Percentiles rank a stretch among this genome's conserved stretches.
phyloP scores from a whole-genome alignment of 2,113 vertebrate genomes.

The Chloebia gouldiae region DNA sequence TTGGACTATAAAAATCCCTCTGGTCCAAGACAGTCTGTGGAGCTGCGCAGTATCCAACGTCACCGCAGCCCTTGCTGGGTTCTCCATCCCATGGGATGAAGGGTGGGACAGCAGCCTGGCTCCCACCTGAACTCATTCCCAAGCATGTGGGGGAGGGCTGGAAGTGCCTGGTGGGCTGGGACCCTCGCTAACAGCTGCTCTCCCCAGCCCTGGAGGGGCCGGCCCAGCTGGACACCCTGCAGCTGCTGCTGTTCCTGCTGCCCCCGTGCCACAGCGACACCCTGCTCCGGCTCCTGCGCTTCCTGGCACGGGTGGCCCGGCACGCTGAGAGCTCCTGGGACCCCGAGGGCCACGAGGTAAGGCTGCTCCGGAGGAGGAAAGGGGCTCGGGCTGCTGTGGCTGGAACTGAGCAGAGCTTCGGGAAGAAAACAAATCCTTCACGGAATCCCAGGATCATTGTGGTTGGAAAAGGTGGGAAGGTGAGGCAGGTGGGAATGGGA shows the following conservation, averaged over 20 bases:
- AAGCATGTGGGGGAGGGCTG: background rate
- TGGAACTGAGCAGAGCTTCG: background rate
- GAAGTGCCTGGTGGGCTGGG: background rate
- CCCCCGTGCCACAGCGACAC: slow-evolving; percentile 92
- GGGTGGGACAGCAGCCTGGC: background rate
- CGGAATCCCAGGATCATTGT: rapidly evolving
- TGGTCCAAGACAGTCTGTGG: rapidly evolving
- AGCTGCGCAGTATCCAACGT: rapidly evolving
- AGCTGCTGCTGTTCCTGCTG: slow-evolving; percentile 88
- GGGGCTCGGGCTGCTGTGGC: rapidly evolving
- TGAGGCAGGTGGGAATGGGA: background rate
- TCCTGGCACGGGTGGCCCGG: slow-evolving; percentile 81
- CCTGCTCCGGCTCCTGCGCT: slow-evolving; percentile 83
- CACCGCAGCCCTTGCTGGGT: background rate
- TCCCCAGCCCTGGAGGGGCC: slow-evolving; percentile 76
- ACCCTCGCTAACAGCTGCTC: background rate
- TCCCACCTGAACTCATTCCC: background rate
- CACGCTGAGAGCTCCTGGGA: slow-evolving; percentile 77
- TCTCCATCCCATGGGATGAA: background rate
- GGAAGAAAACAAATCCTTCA: background rate
- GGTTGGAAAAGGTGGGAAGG: background rate
- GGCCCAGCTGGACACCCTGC: slow-evolving; percentile 80
- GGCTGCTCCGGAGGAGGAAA: background rate
- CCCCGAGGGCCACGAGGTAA: slow-evolving; percentile 79
- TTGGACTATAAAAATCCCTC: background rate